These are phyloP conservation scores for Oncorhynchus kisutch DNA, from an alignment of 2,113 vertebrate genomes.

Conservation along the genomic window DNA sequence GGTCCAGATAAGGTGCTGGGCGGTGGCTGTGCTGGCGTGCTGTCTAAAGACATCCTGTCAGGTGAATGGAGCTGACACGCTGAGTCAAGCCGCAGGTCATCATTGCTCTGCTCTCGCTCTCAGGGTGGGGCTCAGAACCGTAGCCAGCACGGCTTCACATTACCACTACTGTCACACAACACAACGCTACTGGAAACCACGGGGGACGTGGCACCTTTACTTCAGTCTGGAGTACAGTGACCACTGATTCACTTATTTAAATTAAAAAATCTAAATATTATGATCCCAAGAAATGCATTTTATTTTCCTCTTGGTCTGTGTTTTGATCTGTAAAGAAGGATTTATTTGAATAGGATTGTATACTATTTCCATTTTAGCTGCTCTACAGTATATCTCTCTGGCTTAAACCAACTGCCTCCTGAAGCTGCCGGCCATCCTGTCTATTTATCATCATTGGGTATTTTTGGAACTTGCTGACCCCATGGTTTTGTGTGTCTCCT, in stretches of 20 bases:
- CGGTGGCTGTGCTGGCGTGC: constrained; percentile 35
- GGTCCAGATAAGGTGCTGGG: constrained; percentile 50
- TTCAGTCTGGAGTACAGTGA: too few species aligned
- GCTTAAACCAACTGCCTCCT: neutral
- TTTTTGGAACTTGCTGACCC: constrained; percentile 46
- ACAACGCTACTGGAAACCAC: too few species aligned
- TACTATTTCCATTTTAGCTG: neutral
- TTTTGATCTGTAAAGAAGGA: too few species aligned
- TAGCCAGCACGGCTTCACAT: neutral
- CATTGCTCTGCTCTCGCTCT: neutral
- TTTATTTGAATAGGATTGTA: neutral
- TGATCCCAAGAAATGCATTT: too few species aligned
- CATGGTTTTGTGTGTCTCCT: constrained; percentile 3
- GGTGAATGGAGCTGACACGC: constrained; percentile 7
- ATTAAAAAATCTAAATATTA: too few species aligned
- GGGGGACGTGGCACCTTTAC: too few species aligned
- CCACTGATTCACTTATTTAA: too few species aligned
- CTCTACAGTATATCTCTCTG: neutral
- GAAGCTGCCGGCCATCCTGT: constrained; percentile 5
- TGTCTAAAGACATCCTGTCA: constrained; percentile 63
- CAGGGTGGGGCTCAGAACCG: neutral
- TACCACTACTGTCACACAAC: too few species aligned
- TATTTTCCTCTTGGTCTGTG: too few species aligned
- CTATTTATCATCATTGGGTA: constrained; percentile 26
- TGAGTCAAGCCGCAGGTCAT: neutral